A percentile compares a stretch with the other conserved stretches of the same genome.
Evolutionary conservation across 2,888 invertebrate species (phyloP).

Genomic region (Dasypolia templi): DNA sequence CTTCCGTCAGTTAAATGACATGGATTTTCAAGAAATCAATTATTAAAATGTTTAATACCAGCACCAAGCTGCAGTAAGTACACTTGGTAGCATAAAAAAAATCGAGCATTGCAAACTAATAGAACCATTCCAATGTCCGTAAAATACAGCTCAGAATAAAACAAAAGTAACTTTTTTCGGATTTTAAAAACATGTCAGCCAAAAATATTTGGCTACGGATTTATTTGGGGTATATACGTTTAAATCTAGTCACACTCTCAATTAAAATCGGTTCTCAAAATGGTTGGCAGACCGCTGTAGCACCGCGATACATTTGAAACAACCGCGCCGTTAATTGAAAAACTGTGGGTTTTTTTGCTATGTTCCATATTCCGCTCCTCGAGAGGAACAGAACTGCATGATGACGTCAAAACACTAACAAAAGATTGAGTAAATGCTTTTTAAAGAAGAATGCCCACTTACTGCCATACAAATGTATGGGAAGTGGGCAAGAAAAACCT

Average conservation of each 20-base stretch:
- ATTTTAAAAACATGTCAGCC: slow-evolving; percentile 14
- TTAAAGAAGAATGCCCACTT: too few species aligned
- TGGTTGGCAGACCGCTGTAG: slow-evolving; percentile 16
- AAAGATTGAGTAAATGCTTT: not conserved
- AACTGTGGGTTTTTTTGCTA: slow-evolving; percentile 31
- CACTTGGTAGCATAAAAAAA: not conserved
- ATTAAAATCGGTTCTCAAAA: slow-evolving; percentile 35
- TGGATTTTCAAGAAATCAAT: not conserved
- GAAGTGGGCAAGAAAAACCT: too few species aligned
- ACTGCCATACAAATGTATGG: too few species aligned
- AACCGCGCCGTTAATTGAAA: slow-evolving; percentile 52
- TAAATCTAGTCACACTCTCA: slow-evolving; percentile 52
- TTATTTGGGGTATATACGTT: slow-evolving; percentile 25
- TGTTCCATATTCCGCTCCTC: slow-evolving; percentile 25
- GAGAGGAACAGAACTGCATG: slow-evolving; percentile 14
- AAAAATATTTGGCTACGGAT: slow-evolving; percentile 3
- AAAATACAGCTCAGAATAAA: slow-evolving; percentile 2
- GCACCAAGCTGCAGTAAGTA: not conserved
- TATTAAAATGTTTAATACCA: not conserved
- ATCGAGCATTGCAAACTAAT: not conserved
- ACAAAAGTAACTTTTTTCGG: not conserved
- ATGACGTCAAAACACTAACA: slow-evolving; percentile 10
- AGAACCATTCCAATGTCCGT: not conserved
- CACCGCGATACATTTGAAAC: slow-evolving; percentile 36
- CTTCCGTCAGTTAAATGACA: not conserved